Conservation (phyloP, 2,113 vertebrate genomes). For the Tachysurus vachellii region DNA sequence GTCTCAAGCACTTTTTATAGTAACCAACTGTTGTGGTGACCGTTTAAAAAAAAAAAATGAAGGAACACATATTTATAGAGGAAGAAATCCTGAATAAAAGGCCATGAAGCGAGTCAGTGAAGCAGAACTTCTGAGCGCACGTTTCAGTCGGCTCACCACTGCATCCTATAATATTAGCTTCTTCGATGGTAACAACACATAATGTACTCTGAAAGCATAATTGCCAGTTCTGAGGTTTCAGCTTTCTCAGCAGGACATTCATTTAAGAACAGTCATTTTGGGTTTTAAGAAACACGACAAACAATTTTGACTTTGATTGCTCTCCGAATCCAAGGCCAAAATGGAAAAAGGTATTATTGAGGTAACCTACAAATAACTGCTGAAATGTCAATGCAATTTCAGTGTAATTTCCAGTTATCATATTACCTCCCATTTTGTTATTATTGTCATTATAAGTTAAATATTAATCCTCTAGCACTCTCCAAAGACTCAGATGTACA, state of each 20-base stretch:
- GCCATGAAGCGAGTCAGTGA: slow-evolving; percentile 57
- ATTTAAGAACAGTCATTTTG: slow-evolving; percentile 31
- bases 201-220: slow-evolving; percentile 47
- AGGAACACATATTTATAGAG: slow-evolving; percentile 57
- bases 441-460: neutral
- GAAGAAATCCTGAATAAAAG: slow-evolving; percentile 58
- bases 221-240: slow-evolving; percentile 46
- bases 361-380: slow-evolving; percentile 7
- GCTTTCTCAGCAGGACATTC: slow-evolving; percentile 27
- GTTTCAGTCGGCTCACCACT: slow-evolving; percentile 38
- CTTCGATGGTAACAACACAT: slow-evolving; percentile 40
- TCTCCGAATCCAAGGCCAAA: neutral
- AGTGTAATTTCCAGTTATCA: neutral
- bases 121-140: slow-evolving; percentile 56
- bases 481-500: neutral
- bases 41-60: slow-evolving; percentile 20
- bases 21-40: slow-evolving; percentile 43
- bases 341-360: neutral
- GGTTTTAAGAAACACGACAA: slow-evolving; percentile 20
- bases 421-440: neutral
- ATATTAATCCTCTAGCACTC: neutral
- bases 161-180: slow-evolving; percentile 49
- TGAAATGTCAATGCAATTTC: neutral
- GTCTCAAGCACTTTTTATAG: slow-evolving; percentile 43
- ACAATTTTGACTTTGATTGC: slow-evolving; percentile 16